A percentile compares a stretch with the other conserved stretches of the same genome.
phyloP scores from a whole-genome alignment of 2,113 vertebrate genomes.

The Pseudorhombus dupliciocellatus region DNA sequence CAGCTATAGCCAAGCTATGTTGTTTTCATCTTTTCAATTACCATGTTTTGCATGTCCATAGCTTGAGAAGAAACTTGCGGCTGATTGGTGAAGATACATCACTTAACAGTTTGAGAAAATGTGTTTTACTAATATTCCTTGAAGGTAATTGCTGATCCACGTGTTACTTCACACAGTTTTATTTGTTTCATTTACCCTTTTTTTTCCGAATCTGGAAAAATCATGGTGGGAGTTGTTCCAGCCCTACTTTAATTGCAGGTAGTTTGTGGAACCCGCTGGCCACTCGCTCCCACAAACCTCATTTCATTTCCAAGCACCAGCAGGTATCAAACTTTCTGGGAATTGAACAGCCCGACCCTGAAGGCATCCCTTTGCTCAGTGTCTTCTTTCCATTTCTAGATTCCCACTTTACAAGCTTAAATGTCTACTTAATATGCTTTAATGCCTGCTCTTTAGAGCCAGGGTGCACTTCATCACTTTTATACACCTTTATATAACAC shows the following conservation, averaged over 20 bases:
- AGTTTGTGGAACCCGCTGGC: conserved; percentile 38
- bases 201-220: neutral
- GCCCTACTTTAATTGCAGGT: conserved; percentile 12
- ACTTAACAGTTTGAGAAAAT: no score
- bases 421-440: conserved; percentile 89
- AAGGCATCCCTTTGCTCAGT: conserved; percentile 79
- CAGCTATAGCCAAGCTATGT: no score
- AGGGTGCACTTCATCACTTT: conserved; percentile 84
- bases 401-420: conserved; percentile 84
- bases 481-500: conserved; percentile 89
- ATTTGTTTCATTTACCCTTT: neutral
- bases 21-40: no score
- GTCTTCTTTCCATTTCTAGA: conserved; percentile 82
- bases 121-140: no score
- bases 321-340: conserved; percentile 74
- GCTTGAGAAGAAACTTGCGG: no score
- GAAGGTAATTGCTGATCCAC: neutral
- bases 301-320: conserved; percentile 56
- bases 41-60: no score
- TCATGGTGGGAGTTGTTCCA: neutral
- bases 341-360: conserved; percentile 74
- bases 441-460: conserved; percentile 85
- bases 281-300: conserved; percentile 44
- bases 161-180: neutral
- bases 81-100: no score